Evolutionary conservation across 2,113 vertebrate genomes (phyloP), one percentile per base, ranked within the genome.

Genomic region (Regulus satrapa): DNA sequence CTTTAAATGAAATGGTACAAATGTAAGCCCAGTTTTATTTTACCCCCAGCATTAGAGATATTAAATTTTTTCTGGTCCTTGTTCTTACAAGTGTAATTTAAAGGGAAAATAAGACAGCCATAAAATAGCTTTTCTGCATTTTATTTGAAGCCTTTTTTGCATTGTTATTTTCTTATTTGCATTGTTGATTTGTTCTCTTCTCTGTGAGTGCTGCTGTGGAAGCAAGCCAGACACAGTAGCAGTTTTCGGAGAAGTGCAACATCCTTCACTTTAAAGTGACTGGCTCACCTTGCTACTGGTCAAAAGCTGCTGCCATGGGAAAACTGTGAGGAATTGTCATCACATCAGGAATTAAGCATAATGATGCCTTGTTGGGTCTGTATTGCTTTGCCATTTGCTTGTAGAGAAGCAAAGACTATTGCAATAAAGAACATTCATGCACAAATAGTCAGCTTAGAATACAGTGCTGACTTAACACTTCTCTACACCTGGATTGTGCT

Each of bases 211-310:
- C 17, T 19, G 13, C 29, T 51, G 2, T 66, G 32, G 46, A 67
- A 83, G 46, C 26, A 54, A 86, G 16, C 21, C 43, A 59, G 64
- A 51, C 52, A 14, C 19, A 55, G 61, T 4, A 49, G 52, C 61
- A n/a, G 12, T 43, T 4, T 1, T 9, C 62, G 40, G 12, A 80
- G 41, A 71, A 59, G 20, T 1, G 0, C 15, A 9, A 5, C 18
- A 17, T 7, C 56, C 15, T 87, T 63, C 54, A 15, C 32, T 52
- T 91, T 45, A 29, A 54, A 21, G 38, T 84, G 72, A 16, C 59
- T 73, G 25, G 18, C 54, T 62, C 23, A 24, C 34, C 32, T 83
- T 69, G 18, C 38, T 77, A 7, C 63, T 49, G 40, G 23, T 56
- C 63, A 86, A 52, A 78, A 89, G 52, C 45, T 92, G 49, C 52